phyloP scores from a whole-genome alignment of 1,140 invertebrate genomes.

The Triops longicaudatus region DNA sequence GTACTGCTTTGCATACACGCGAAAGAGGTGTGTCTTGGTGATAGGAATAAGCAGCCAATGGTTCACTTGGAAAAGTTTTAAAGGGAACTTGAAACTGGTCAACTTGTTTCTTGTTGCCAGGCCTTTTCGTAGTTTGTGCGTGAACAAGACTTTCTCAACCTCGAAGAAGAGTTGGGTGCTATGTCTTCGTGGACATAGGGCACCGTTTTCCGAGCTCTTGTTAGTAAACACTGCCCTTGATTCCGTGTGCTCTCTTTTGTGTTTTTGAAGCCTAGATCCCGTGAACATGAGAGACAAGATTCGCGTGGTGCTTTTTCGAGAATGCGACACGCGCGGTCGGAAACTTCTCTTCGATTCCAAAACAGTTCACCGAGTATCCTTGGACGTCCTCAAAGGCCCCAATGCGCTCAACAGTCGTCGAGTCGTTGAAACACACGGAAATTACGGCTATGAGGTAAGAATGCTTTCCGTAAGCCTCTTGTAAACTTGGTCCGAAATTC shows the following conservation, averaged over 20 bases:
- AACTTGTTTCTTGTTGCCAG: neutral
- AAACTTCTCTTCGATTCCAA: slow-evolving; percentile 74
- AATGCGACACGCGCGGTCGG: slow-evolving; percentile 69
- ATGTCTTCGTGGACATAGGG: neutral
- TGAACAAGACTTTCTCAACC: neutral
- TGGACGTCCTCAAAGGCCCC: neutral
- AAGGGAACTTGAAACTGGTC: neutral
- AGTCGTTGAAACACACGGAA: neutral
- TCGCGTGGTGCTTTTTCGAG: slow-evolving; percentile 69
- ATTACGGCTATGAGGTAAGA: neutral
- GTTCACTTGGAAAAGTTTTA: neutral
- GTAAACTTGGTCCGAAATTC: too few relatives aligned
- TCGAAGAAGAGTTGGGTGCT: neutral
- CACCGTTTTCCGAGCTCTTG: neutral
- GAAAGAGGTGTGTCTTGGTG: neutral
- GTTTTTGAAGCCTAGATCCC: neutral
- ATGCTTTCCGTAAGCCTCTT: neutral
- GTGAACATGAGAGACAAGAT: neutral
- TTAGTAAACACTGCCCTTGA: neutral
- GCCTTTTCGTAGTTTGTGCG: neutral
- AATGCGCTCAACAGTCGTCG: neutral
- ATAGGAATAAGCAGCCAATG: slow-evolving; percentile 4
- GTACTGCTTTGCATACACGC: neutral
- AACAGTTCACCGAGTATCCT: neutral
- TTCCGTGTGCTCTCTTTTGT: neutral